Conservation (phyloP, 2,797 vertebrate species). For the Hylomyscus alleni region DNA sequence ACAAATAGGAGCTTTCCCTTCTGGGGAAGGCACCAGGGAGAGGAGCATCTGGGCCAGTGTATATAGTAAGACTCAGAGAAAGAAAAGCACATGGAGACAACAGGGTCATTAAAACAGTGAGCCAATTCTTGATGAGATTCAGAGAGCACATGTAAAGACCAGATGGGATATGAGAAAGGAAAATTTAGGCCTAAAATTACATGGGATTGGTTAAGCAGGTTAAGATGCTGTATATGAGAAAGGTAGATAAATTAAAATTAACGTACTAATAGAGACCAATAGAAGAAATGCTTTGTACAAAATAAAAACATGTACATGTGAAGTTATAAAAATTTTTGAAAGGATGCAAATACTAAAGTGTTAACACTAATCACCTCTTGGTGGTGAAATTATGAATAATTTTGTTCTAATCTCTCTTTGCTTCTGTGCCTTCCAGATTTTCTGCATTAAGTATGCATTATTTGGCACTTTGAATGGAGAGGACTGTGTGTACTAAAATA, state of each 20-base stretch:
- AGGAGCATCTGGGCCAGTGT: not conserved
- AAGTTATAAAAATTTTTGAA: conserved; percentile 5
- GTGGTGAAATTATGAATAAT: conserved; percentile 61
- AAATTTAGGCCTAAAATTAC: conserved; percentile 1
- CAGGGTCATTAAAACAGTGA: not conserved
- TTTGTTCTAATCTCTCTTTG: conserved; percentile 71
- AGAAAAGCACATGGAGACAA: not conserved
- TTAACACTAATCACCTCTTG: conserved; percentile 58
- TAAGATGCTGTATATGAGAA: not conserved
- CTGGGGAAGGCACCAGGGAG: not conserved
- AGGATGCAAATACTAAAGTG: conserved; percentile 27
- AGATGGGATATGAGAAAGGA: not conserved
- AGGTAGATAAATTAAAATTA: not conserved
- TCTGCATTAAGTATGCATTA: conserved; percentile 65
- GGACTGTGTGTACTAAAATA: conserved; percentile 49
- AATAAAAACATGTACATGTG: conserved; percentile 31
- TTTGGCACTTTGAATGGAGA: conserved; percentile 44
- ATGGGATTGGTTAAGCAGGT: not conserved
- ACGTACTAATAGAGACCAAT: conserved; percentile 34
- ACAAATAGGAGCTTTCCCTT: conserved; percentile 27
- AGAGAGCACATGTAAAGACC: not conserved
- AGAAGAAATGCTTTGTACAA: conserved; percentile 36
- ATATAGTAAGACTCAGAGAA: not conserved
- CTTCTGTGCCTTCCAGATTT: conserved; percentile 70
- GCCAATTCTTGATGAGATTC: not conserved